Evolutionary conservation across 2,888 invertebrate species (phyloP).

Genomic region (Agapostemon virescens): DNA sequence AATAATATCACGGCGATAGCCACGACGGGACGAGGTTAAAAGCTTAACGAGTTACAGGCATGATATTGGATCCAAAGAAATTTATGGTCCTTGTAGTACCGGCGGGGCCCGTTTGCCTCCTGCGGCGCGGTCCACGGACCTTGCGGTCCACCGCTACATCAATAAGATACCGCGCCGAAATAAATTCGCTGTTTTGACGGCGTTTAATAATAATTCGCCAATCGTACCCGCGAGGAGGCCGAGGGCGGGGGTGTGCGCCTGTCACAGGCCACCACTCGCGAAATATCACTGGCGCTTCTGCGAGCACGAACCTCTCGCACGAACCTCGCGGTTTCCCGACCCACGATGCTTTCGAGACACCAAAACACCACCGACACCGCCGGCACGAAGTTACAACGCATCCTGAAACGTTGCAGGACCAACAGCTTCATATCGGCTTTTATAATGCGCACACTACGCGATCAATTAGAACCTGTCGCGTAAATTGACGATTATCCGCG

Average conservation of each 20-base stretch:
- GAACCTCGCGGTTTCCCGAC: neutral
- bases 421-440: neutral
- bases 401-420: neutral
- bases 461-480: neutral
- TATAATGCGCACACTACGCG: neutral
- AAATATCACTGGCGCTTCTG: slow-evolving; percentile 52
- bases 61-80: slow-evolving; percentile 76
- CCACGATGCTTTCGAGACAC: neutral
- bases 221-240: slow-evolving; percentile 57
- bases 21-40: slow-evolving; percentile 66
- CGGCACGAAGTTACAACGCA: neutral
- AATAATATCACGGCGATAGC: slow-evolving; percentile 67
- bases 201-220: slow-evolving; percentile 77
- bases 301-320: neutral
- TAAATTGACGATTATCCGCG: too few relatives aligned
- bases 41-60: slow-evolving; percentile 76
- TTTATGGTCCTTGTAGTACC: slow-evolving; percentile 75
- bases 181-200: slow-evolving; percentile 77
- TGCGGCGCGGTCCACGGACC: slow-evolving; percentile 72
- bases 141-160: slow-evolving; percentile 70
- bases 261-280: slow-evolving; percentile 61
- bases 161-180: slow-evolving; percentile 75
- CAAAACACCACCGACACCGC: neutral
- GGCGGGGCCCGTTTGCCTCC: slow-evolving; percentile 68
- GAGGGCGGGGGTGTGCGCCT: slow-evolving; percentile 5